These are phyloP conservation scores for Caranx ignobilis DNA, from an alignment of 2,113 vertebrate species.

Conservation along the genomic window DNA sequence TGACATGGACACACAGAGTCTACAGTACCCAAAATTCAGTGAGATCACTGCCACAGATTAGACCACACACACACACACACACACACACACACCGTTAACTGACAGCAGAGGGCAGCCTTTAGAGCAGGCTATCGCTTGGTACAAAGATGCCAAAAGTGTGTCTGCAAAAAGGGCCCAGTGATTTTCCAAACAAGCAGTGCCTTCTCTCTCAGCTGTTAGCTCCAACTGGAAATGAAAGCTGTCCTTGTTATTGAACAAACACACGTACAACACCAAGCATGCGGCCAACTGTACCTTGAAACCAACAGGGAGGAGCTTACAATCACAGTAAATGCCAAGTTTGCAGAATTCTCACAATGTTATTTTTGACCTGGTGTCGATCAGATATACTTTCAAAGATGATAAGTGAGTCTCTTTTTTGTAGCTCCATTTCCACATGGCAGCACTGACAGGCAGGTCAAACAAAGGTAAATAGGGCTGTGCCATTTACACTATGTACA, in stretches of 20 bases:
- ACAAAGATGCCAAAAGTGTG: constrained; percentile 8
- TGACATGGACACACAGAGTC: neutral
- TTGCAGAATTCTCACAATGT: constrained; percentile 10
- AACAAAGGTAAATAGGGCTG: constrained; percentile 15
- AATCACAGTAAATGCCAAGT: neutral
- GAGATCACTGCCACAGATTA: constrained; percentile 20
- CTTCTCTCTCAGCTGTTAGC: neutral
- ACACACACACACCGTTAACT: constrained; percentile 49
- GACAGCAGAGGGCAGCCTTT: constrained; percentile 79
- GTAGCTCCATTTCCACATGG: constrained; percentile 48
- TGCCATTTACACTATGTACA: constrained; percentile 21
- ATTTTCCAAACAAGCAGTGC: constrained; percentile 9
- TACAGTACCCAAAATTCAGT: constrained; percentile 12
- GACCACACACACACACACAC: constrained; percentile 60
- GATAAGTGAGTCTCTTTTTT: constrained; percentile 33
- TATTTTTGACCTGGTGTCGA: neutral
- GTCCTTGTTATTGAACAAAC: constrained; percentile 24
- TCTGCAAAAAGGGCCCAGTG: neutral
- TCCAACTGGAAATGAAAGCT: constrained; percentile 29
- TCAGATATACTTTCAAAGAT: constrained; percentile 3
- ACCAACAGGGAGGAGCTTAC: neutral
- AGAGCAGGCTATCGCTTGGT: constrained; percentile 36
- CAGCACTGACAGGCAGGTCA: constrained; percentile 46
- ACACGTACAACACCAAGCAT: constrained; percentile 11
- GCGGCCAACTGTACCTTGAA: constrained; percentile 8